phyloP scores from a whole-genome alignment of 2,888 invertebrate species.

The Galeopsomyia nigrocyanea region DNA sequence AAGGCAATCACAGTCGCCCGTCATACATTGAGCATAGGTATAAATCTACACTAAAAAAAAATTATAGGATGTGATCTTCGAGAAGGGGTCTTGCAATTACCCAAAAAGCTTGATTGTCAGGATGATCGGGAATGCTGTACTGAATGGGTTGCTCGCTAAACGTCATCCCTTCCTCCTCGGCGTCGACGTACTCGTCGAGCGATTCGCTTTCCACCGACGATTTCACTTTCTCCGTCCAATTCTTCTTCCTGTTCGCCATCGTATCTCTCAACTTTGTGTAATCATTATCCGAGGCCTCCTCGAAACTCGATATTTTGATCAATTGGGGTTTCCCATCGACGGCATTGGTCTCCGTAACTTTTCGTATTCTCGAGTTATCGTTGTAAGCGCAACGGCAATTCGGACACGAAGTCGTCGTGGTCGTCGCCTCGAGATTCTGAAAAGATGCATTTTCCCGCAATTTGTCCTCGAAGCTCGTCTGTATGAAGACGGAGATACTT shows the following conservation, averaged over 20 bases:
- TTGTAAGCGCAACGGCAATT: slow-evolving; percentile 38
- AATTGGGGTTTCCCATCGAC: slow-evolving; percentile 36
- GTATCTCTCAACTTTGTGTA: slow-evolving; percentile 50
- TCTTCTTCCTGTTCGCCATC: neutral
- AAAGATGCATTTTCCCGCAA: slow-evolving; percentile 39
- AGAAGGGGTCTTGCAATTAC: slow-evolving; percentile 56
- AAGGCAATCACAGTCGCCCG: slow-evolving; percentile 7
- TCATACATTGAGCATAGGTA: slow-evolving; percentile 25
- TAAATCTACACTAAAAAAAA: slow-evolving; percentile 24
- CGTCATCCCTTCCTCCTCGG: slow-evolving; percentile 51
- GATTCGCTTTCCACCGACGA: slow-evolving; percentile 57
- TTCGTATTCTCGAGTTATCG: neutral
- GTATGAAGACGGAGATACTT: slow-evolving; percentile 62
- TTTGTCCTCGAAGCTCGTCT: slow-evolving; percentile 62
- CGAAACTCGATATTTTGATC: slow-evolving; percentile 58
- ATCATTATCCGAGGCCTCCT: slow-evolving; percentile 57
- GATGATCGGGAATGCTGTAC: slow-evolving; percentile 60
- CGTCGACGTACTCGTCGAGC: slow-evolving; percentile 56
- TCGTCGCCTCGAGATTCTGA: slow-evolving; percentile 39
- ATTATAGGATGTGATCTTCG: slow-evolving; percentile 9
- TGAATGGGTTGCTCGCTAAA: slow-evolving; percentile 55
- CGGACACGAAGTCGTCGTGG: slow-evolving; percentile 52
- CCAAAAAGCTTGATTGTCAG: slow-evolving; percentile 64
- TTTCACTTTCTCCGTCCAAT: slow-evolving; percentile 26
- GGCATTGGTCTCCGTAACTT: slow-evolving; percentile 6